Evolutionary conservation across 2,797 vertebrate genomes (phyloP).

Genomic region (Poecilia wingei): DNA sequence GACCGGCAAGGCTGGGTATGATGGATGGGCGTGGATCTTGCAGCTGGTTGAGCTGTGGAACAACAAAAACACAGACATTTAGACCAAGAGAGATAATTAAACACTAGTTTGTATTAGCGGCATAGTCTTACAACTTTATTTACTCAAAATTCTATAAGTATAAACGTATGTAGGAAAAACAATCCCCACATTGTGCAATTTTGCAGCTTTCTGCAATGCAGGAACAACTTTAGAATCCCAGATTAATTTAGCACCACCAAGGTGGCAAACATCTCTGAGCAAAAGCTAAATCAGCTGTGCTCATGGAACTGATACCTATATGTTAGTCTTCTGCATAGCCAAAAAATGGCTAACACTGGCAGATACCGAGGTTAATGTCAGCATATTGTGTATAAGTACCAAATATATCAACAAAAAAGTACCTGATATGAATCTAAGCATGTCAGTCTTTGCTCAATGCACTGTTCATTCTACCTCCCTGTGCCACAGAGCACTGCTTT

Average conservation of each 20-base stretch:
- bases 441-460: constrained; percentile 63
- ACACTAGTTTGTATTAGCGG: neutral
- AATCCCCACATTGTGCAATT: neutral
- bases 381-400: neutral
- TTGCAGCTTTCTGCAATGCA: neutral
- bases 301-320: too few relatives aligned
- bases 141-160: neutral
- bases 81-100: neutral
- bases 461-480: constrained; percentile 66
- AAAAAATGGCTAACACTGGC: neutral
- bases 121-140: neutral
- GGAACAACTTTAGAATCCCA: neutral
- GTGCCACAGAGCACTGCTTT: constrained; percentile 59
- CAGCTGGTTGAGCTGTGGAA: constrained; percentile 87
- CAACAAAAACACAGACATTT: constrained; percentile 27
- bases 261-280: neutral
- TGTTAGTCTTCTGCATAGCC: too few relatives aligned
- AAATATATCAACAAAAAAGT: neutral
- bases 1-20: constrained; percentile 72
- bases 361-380: neutral
- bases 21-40: constrained; percentile 70
- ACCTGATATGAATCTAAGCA: neutral
- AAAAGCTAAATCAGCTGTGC: neutral
- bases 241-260: neutral
- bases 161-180: neutral